phyloP scores from a whole-genome alignment of 2,113 vertebrate genomes.

The Labrus mixtus region DNA sequence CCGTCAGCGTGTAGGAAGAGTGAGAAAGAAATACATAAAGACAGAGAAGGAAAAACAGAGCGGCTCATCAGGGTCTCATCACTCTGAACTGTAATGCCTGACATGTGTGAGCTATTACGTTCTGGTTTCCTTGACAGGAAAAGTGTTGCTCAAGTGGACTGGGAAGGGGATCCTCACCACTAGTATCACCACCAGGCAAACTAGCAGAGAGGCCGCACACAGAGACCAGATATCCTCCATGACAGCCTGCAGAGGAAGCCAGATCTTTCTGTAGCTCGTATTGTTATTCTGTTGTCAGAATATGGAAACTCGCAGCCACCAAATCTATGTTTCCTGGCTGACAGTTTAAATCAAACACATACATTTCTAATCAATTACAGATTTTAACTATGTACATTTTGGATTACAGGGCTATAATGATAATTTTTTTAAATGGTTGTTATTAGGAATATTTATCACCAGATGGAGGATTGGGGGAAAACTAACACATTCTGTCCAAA shows the following conservation, averaged over 20 bases:
- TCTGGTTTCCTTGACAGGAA: slow-evolving; percentile 62
- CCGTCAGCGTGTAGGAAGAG: background rate
- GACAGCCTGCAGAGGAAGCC: background rate
- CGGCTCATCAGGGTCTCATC: slow-evolving; percentile 44
- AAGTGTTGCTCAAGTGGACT: slow-evolving; percentile 43
- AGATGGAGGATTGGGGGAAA: background rate
- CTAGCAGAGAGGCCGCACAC: slow-evolving; percentile 13
- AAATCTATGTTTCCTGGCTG: slow-evolving; percentile 35
- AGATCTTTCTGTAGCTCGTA: background rate
- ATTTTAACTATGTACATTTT: background rate
- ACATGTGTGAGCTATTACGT: slow-evolving; percentile 71
- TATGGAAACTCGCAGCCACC: slow-evolving; percentile 43
- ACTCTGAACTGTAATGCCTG: slow-evolving; percentile 47
- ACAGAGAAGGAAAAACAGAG: slow-evolving; percentile 40
- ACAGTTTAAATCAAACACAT: slow-evolving; percentile 10
- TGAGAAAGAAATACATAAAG: slow-evolving; percentile 17
- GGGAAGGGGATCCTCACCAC: slow-evolving; percentile 4
- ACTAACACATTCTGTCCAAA: background rate
- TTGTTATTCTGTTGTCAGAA: background rate
- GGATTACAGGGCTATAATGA: background rate
- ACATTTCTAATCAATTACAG: slow-evolving; percentile 8
- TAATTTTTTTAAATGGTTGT: background rate
- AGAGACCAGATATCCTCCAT: slow-evolving; percentile 15
- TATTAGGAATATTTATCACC: slow-evolving; percentile 7
- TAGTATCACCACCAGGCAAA: slow-evolving; percentile 16